These are phyloP conservation scores for Sanderia malayensis DNA, from an alignment of 30 jellyfish, hydroid and myxozoan genomes.

Conservation along the genomic window DNA sequence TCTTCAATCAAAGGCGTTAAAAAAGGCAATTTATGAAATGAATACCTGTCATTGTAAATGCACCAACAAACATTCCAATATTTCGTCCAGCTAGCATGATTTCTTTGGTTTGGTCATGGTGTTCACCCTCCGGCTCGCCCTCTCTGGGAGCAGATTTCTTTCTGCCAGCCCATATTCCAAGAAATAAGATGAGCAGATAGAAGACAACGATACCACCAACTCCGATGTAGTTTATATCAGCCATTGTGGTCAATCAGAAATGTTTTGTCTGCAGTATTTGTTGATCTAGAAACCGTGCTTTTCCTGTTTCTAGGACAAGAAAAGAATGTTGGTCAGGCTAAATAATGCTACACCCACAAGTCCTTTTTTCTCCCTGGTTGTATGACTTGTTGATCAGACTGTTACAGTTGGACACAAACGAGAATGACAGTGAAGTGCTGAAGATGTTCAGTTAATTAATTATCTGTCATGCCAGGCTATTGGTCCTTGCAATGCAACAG, in stretches of 20 bases:
- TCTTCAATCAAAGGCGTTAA: not conserved
- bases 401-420: too few relatives aligned
- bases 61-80: conserved; percentile 95
- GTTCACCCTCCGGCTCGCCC: conserved; percentile 48
- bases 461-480: too few relatives aligned
- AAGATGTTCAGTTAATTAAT: too few relatives aligned
- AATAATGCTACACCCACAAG: too few relatives aligned
- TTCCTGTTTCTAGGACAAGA: too few relatives aligned
- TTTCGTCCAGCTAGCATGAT: conserved; percentile 96
- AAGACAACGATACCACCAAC: conserved; percentile 80
- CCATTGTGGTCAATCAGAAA: conserved; percentile 3
- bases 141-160: conserved; percentile 25
- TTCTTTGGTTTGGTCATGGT: conserved; percentile 65
- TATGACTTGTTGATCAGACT: too few relatives aligned
- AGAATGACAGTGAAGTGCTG: too few relatives aligned
- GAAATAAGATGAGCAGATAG: conserved; percentile 75
- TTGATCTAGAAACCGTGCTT: too few relatives aligned
- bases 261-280: too few relatives aligned
- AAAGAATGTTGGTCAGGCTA: too few relatives aligned
- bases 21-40: not conserved
- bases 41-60: conserved; percentile 95
- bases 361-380: too few relatives aligned
- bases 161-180: conserved; percentile 97
- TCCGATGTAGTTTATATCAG: conserved; percentile 87
- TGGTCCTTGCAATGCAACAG: too few relatives aligned